phyloP scores from a whole-genome alignment of 2,113 vertebrate species.

The Haplochromis vanheusdeni region DNA sequence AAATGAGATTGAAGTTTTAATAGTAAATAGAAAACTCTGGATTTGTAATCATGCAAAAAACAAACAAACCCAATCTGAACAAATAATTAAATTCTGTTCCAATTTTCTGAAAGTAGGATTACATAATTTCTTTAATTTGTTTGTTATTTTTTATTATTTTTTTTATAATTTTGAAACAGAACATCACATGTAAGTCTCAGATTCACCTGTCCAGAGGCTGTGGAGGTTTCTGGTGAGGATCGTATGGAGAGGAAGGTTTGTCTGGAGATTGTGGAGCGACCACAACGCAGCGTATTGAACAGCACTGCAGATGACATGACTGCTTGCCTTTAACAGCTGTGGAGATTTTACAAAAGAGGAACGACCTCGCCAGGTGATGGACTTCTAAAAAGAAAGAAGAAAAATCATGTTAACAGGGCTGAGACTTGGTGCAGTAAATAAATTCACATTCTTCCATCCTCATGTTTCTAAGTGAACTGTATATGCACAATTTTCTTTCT shows the following conservation, averaged over 20 bases:
- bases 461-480: neutral
- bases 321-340: neutral
- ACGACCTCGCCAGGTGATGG: neutral
- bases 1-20: neutral
- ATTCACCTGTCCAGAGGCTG: neutral
- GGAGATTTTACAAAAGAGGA: neutral
- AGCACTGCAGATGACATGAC: conserved; percentile 27
- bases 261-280: neutral
- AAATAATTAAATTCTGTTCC: neutral
- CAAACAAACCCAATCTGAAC: neutral
- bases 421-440: neutral
- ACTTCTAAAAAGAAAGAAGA: neutral
- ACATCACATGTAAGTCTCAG: fast-evolving
- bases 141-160: too few species aligned
- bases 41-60: neutral
- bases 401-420: neutral
- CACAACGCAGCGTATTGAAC: conserved; percentile 9
- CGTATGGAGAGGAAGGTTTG: neutral
- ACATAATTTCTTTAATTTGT: fast-evolving
- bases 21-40: neutral
- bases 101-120: neutral
- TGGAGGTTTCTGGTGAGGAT: neutral
- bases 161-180: neutral
- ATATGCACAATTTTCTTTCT: neutral
- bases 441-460: neutral